Base-by-base conservation (phyloP, 2,888 invertebrate species). In the Lycaena phlaeas region DNA sequence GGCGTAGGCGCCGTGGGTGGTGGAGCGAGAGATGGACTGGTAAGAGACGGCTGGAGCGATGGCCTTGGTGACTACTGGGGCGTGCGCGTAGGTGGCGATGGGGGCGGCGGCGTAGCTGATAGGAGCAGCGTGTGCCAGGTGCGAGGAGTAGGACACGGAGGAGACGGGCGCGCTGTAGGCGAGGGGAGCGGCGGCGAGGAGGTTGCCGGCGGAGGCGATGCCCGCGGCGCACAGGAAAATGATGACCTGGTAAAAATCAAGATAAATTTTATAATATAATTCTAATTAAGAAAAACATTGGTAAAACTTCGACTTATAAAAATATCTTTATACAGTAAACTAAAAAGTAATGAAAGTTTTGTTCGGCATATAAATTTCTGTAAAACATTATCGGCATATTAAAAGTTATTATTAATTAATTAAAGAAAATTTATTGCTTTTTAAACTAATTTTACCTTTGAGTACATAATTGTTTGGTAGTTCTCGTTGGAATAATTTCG, bases 121-220 rank as follows among this genome's bases (percentile, higher is more conserved):
- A 1, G 29, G 28, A 14, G 29, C 11, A 14, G 59, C 29, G 6
- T 60, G 62, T 51, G 48, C 60, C 10, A 60, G 9, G 55, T 49
- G 17, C 51, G 37, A 1, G 25, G 22, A 36, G 25, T 11, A 14
- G 56, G 42, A 85, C 84, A 54, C 3, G 55, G 38, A 46, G 42
- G 55, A 55, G 27, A 44, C 17, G 9, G 43, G 40, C 11, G 55
- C 90, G 41, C 89, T 89, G 59, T 85, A 85, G 57, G 87, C 88
- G 49, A 86, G 76, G 55, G 88, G 87, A 69, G 88, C 82, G 54
- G 85, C 74, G 62, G 57, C 57, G 17, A 75, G 63, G 14, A 89
- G 61, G 54, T 85, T 63, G 48, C 90, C 90, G 41, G 89, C 90
- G 59, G 85, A 85, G 57, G 87, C 88, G 49, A 86, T 77, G 55